These are phyloP conservation scores for Conger conger DNA, from an alignment of 2,113 vertebrate genomes.

Conservation along the genomic window DNA sequence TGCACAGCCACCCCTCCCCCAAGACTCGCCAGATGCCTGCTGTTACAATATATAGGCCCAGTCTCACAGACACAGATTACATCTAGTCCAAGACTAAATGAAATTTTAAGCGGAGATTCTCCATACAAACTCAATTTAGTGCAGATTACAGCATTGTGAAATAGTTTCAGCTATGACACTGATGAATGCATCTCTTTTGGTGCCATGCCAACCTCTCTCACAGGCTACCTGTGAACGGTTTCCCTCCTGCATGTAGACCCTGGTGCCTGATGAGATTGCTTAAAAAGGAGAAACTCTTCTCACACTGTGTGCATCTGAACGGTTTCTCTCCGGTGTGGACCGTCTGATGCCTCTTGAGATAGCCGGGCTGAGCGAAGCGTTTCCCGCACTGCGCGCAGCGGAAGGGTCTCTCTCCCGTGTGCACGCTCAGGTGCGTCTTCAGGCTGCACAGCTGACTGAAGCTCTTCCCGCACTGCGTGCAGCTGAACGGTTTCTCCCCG, in stretches of 20 bases:
- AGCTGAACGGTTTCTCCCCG: constrained; percentile 63
- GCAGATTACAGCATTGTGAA: no score
- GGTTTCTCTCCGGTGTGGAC: constrained; percentile 26
- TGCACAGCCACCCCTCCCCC: no score
- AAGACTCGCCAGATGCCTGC: no score
- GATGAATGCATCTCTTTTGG: neutral
- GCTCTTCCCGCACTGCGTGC: constrained; percentile 61
- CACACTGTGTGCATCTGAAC: constrained; percentile 52
- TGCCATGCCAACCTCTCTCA: constrained; percentile 15
- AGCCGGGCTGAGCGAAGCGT: constrained; percentile 15
- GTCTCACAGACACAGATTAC: no score
- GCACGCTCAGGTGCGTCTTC: constrained; percentile 65
- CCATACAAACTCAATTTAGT: no score
- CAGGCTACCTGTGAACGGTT: constrained; percentile 12
- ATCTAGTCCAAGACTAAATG: no score
- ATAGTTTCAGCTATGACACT: no score
- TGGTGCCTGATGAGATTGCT: constrained; percentile 57
- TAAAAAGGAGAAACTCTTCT: constrained; percentile 54
- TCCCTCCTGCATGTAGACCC: constrained; percentile 38
- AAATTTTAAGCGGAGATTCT: no score
- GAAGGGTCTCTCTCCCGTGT: constrained; percentile 34
- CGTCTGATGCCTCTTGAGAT: constrained; percentile 24
- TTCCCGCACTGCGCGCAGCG: neutral
- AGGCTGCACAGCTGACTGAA: constrained; percentile 68
- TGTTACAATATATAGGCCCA: no score